These are phyloP conservation scores for Folsomia manolachei DNA, from an alignment of 2,888 invertebrate species.

Conservation along the genomic window DNA sequence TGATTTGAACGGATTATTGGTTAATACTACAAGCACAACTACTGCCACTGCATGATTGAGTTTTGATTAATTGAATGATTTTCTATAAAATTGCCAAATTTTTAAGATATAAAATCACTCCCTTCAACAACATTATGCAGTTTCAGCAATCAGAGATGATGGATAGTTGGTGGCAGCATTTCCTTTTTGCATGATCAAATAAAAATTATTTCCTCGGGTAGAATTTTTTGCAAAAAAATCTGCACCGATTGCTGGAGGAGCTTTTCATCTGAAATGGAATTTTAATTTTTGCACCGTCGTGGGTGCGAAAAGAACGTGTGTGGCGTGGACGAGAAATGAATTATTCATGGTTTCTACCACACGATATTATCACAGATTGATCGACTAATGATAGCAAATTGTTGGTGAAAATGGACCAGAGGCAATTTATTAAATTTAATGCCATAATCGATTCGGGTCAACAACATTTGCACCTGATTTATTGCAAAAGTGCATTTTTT, in stretches of 20 bases:
- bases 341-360: background rate
- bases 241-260: background rate
- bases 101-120: no score
- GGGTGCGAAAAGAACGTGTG: background rate
- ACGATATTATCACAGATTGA: background rate
- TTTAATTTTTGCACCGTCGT: background rate
- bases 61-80: no score
- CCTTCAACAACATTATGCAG: background rate
- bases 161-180: background rate
- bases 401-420: background rate
- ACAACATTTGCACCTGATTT: background rate
- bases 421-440: background rate
- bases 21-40: no score
- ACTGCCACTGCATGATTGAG: no score
- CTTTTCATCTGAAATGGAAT: background rate
- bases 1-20: no score
- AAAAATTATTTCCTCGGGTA: background rate
- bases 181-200: background rate
- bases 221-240: background rate
- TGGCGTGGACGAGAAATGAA: background rate
- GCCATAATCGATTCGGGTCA: background rate
- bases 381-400: background rate
- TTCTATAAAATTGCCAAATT: no score
- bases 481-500: no score
- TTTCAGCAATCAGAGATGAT: background rate